These are phyloP conservation scores for Riparia riparia DNA, from an alignment of 2,113 vertebrate genomes.

Conservation along the genomic window DNA sequence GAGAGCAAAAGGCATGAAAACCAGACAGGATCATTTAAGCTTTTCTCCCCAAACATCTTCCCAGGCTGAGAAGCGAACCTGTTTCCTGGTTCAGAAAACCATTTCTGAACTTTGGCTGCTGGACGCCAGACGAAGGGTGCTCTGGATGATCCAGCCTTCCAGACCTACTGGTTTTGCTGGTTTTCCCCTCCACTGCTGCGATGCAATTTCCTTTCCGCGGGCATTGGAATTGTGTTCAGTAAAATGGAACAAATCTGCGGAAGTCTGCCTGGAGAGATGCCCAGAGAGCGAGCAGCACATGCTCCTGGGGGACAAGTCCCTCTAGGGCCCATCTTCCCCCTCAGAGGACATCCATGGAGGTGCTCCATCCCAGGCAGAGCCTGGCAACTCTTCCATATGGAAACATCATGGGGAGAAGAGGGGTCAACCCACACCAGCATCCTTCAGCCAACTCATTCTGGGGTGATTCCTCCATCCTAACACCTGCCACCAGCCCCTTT, in stretches of 20 bases:
- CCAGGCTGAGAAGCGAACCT: not conserved
- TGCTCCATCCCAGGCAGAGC: not conserved
- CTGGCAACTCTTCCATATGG: not conserved
- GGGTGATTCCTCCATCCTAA: not conserved
- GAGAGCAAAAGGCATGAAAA: not conserved
- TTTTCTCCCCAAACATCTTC: not conserved
- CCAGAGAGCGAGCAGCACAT: accelerated
- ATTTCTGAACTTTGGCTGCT: not conserved
- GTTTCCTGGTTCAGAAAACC: too few species aligned
- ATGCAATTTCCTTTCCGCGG: accelerated
- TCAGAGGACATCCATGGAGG: not conserved
- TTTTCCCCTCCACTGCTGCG: not conserved
- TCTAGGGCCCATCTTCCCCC: not conserved
- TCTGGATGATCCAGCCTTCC: not conserved
- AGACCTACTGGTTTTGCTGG: not conserved
- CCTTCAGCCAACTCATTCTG: not conserved
- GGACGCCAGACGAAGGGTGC: not conserved
- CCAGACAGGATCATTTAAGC: not conserved
- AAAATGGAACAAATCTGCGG: not conserved
- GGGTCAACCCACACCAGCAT: not conserved
- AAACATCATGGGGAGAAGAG: not conserved
- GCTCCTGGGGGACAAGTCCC: not conserved
- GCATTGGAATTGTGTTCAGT: not conserved
- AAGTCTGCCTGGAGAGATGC: not conserved
- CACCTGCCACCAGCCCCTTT: not conserved